Evolutionary conservation across 2,113 vertebrate species (phyloP).

Genomic region (Indri indri): DNA sequence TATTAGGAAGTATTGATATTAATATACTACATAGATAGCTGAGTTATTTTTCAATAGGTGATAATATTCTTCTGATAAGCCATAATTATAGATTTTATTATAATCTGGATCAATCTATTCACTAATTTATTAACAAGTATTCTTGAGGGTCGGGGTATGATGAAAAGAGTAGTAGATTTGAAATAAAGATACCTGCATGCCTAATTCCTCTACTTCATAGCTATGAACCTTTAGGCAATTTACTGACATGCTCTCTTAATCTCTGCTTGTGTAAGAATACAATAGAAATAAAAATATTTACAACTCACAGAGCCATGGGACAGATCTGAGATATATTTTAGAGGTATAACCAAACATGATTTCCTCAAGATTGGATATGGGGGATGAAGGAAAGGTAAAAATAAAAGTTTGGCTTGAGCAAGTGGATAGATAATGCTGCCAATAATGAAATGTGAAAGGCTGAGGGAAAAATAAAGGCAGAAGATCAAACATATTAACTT

Average conservation of each 20-base stretch:
- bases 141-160: not conserved
- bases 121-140: constrained; percentile 23
- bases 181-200: not conserved
- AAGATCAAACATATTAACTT: not conserved
- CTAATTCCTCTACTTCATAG: not conserved
- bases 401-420: constrained; percentile 27
- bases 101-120: not conserved
- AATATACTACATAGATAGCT: not conserved
- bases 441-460: not conserved
- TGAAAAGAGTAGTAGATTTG: not conserved
- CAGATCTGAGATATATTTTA: not conserved
- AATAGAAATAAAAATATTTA: not conserved
- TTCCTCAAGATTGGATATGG: not conserved
- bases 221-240: not conserved
- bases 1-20: not conserved
- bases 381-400: not conserved
- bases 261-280: not conserved
- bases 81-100: constrained; percentile 12
- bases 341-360: not conserved
- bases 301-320: not conserved
- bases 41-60: constrained; percentile 3
- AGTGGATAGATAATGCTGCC: not conserved
- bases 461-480: not conserved
- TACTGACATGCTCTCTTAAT: not conserved
- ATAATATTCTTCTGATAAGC: not conserved